Conservation (phyloP, 2,113 vertebrate genomes). For the Campylorhamphus procurvoides region DNA sequence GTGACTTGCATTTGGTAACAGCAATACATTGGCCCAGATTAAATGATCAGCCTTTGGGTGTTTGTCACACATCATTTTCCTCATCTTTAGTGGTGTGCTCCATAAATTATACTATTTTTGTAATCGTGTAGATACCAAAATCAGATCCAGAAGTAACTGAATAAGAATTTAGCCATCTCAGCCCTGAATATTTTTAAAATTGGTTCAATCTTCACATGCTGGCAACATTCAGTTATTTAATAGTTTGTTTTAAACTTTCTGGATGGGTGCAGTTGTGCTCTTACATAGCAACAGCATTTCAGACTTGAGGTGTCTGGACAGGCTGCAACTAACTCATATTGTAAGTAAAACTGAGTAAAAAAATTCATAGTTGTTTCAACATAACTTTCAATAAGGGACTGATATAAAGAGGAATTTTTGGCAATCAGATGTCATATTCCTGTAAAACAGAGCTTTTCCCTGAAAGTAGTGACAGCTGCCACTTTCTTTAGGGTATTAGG, state of each 20-base stretch:
- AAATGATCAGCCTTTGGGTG: neutral
- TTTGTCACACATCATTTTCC: neutral
- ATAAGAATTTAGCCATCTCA: neutral
- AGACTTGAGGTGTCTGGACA: neutral
- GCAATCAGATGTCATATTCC: neutral
- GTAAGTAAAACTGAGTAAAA: neutral
- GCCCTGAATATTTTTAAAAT: neutral
- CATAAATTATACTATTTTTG: neutral
- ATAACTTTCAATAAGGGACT: neutral
- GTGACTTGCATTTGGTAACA: neutral
- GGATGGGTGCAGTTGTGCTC: neutral
- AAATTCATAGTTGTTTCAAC: neutral
- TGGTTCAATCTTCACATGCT: neutral
- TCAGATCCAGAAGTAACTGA: neutral
- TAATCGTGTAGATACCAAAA: neutral
- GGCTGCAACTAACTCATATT: neutral
- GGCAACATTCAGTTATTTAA: neutral
- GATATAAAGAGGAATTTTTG: neutral
- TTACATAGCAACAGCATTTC: neutral
- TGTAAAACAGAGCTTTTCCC: neutral
- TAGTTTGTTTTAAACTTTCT: neutral
- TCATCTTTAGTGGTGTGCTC: neutral
- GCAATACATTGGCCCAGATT: neutral
- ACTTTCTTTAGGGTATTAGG: neutral
- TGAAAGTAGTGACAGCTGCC: neutral